These are phyloP conservation scores for Syritta pipiens DNA, from an alignment of 2,888 invertebrate species.

Conservation along the genomic window DNA sequence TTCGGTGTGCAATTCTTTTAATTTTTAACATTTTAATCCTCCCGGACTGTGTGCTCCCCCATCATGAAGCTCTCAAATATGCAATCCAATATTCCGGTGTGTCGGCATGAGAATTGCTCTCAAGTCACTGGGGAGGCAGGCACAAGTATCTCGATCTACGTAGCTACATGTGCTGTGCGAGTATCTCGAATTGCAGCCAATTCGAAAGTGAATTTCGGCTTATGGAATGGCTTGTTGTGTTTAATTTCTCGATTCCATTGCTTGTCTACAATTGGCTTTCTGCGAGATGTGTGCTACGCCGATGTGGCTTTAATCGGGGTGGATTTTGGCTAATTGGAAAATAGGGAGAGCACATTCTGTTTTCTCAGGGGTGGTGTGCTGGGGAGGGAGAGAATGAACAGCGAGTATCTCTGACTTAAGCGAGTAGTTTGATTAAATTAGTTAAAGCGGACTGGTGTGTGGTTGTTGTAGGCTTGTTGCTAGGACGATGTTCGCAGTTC, in stretches of 20 bases:
- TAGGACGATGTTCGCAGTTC: too few species aligned
- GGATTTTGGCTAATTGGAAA: slow-evolving; percentile 52
- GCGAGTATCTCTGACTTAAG: slow-evolving; percentile 10
- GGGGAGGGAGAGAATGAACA: too few species aligned
- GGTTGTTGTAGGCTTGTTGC: neutral
- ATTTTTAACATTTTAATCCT: slow-evolving; percentile 65
- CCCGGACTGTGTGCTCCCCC: slow-evolving; percentile 25
- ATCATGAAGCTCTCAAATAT: slow-evolving; percentile 58
- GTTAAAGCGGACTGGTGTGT: too few species aligned
- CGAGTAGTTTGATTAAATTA: slow-evolving; percentile 44
- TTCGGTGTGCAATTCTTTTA: slow-evolving; percentile 60
- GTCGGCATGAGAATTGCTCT: too few species aligned
- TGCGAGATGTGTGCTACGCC: slow-evolving; percentile 38
- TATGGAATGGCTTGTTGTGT: slow-evolving; percentile 49
- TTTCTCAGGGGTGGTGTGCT: too few species aligned
- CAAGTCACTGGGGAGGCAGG: neutral
- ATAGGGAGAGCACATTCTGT: neutral
- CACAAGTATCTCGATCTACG: neutral
- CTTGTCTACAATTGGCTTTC: slow-evolving; percentile 45
- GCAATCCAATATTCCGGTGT: slow-evolving; percentile 58
- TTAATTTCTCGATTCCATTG: slow-evolving; percentile 54
- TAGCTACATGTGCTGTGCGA: slow-evolving; percentile 20
- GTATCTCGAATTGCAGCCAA: slow-evolving; percentile 55
- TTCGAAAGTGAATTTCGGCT: slow-evolving; percentile 59
- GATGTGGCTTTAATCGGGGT: slow-evolving; percentile 31